phyloP scores from a whole-genome alignment of 2,797 vertebrate species.

The Lophotriccus pileatus region DNA sequence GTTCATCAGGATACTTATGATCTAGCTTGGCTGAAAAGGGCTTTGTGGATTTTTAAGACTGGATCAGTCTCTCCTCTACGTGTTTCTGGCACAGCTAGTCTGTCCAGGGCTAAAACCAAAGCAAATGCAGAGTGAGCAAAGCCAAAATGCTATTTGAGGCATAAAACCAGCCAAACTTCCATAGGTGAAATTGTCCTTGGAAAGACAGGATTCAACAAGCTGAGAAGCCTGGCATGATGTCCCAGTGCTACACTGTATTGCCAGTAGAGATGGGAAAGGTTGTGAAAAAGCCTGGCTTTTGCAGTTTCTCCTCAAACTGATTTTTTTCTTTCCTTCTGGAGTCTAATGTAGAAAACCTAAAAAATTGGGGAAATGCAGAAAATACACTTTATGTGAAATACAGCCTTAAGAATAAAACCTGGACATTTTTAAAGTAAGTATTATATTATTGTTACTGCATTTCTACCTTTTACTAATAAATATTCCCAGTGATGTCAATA shows the following conservation, averaged over 20 bases:
- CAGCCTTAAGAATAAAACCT: neutral
- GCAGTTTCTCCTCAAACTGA: neutral
- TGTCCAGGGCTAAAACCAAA: neutral
- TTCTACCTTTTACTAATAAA: constrained; percentile 9
- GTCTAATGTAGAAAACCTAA: neutral
- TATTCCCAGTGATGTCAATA: neutral
- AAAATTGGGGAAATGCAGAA: neutral
- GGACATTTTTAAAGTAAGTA: neutral
- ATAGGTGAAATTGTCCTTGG: neutral
- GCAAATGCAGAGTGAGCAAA: neutral
- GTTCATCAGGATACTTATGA: neutral
- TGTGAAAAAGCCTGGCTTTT: neutral
- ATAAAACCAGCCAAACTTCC: neutral
- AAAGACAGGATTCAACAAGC: neutral
- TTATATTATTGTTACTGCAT: neutral
- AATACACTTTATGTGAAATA: neutral
- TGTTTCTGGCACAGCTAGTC: neutral
- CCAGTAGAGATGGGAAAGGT: neutral
- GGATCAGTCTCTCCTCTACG: neutral
- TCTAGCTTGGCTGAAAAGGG: neutral
- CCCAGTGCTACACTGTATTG: neutral
- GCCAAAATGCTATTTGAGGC: neutral
- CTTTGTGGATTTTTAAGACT: neutral
- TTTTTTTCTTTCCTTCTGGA: neutral
- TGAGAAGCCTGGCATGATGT: neutral